Evolutionary conservation across 2,113 vertebrate genomes (phyloP), one percentile per base, ranked within the genome.

Genomic region (Notarius quadriscutis): DNA sequence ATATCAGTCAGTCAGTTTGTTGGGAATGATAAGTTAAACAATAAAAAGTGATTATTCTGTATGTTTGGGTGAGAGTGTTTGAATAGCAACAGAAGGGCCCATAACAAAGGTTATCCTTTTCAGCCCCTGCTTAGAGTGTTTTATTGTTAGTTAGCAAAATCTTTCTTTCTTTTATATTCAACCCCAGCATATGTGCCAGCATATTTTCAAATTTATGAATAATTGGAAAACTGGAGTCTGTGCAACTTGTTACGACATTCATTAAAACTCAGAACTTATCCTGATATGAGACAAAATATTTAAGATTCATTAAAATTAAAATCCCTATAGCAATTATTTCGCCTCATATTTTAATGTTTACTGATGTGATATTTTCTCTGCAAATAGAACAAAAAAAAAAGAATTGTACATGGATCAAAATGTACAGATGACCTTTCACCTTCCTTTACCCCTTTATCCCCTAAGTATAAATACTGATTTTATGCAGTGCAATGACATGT

Each of bases 1-100:
- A 15, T 91, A 93, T 88, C 89, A 89, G 69, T 86, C 55, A 74
- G 74, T 82, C 51, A 81, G 87, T 89, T 86, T 86, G 83, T 60
- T 62, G 69, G 17, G 41, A 87, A 86, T 82, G 90, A 85, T 86
- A 90, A 88, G 84, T 83, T 80, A 77, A 82, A 89, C 79, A 89
- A 81, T 89, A 78, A 90, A 88, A 85, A 69, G 53, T 87, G 79
- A 84, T 69, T 84, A 55, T 74, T 81, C 34, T 85, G 77, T 60
- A 62, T 53, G 55, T 89, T 83, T 53, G 34, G 72, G 41, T 62
- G 63, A 86, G 85, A 87, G 83, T 82, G 84, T 88, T 75, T 87
- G 22, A 85, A 90, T 20, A 83, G 83, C 63, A 78, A 77, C 81
- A 67, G 8, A 86, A 81, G 53, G 77, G 80, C 18, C 60, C 81